Conservation (phyloP, 2,113 vertebrate genomes). For the Nyctereutes procyonoides region DNA sequence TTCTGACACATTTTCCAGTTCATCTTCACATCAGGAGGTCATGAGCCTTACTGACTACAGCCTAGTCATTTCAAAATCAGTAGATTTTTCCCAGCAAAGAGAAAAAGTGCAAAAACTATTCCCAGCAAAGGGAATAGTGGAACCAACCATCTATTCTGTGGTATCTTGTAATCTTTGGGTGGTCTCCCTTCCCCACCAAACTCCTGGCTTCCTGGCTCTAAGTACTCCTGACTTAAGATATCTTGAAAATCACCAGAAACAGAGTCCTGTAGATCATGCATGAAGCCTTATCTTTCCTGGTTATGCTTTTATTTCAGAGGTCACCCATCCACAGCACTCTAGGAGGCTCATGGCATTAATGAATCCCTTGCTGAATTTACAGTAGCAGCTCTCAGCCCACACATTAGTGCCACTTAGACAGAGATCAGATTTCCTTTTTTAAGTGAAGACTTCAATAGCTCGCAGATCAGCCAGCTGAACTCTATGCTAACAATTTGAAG, state of each 20-base stretch:
- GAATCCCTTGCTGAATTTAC: slow-evolving; percentile 50
- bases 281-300: slow-evolving; percentile 68
- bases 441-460: slow-evolving; percentile 62
- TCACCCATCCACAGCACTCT: background rate
- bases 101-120: slow-evolving; percentile 27
- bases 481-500: background rate
- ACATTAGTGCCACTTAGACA: slow-evolving; percentile 65
- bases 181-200: slow-evolving; percentile 51
- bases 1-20: slow-evolving; percentile 5
- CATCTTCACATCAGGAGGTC: background rate
- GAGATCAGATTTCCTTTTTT: slow-evolving; percentile 72
- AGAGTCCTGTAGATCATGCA: background rate
- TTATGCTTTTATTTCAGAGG: slow-evolving; percentile 62
- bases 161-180: slow-evolving; percentile 71
- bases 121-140: slow-evolving; percentile 19
- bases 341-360: background rate
- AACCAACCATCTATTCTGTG: slow-evolving; percentile 58
- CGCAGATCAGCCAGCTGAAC: slow-evolving; percentile 40
- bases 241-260: slow-evolving; percentile 77
- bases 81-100: slow-evolving; percentile 59
- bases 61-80: slow-evolving; percentile 59
- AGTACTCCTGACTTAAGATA: slow-evolving; percentile 60
- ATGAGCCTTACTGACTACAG: slow-evolving; percentile 10
- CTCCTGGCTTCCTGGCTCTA: slow-evolving; percentile 56
- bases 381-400: slow-evolving; percentile 68